phyloP scores from a whole-genome alignment of 64 coral and sea anemone genomes.

The Pachyseris speciosa region DNA sequence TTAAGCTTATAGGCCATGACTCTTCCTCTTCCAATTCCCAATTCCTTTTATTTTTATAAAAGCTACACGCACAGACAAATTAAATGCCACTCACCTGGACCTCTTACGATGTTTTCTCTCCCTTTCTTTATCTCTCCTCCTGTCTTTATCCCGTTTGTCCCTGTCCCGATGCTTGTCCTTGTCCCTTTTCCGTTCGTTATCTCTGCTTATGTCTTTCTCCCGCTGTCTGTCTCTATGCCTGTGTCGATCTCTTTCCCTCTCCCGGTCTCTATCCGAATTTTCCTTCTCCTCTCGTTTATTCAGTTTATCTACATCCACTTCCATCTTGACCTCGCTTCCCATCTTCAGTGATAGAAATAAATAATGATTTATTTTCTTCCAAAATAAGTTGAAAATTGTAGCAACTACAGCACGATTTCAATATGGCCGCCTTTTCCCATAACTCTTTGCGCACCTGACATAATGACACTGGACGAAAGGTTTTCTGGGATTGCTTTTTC shows the following conservation, averaged over 20 bases:
- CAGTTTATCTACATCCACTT: slow-evolving; percentile 16
- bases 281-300: slow-evolving; percentile 41
- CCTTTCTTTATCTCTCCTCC: slow-evolving; percentile 69
- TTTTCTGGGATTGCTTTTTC: slow-evolving; percentile 39
- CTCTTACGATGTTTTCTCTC: slow-evolving; percentile 90
- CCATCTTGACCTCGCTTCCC: slow-evolving; percentile 45
- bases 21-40: too few relatives aligned
- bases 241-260: slow-evolving; percentile 40
- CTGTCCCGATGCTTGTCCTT: slow-evolving; percentile 86
- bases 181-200: slow-evolving; percentile 69
- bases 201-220: slow-evolving; percentile 74
- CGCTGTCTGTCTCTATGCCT: slow-evolving; percentile 61
- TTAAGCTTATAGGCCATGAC: too few relatives aligned
- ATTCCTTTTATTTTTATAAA: too few relatives aligned
- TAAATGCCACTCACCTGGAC: slow-evolving; percentile 52
- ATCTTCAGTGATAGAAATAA: background rate
- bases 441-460: background rate
- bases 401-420: background rate
- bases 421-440: slow-evolving; percentile 26
- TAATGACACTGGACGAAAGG: slow-evolving; percentile 12
- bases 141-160: slow-evolving; percentile 75
- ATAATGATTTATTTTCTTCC: background rate
- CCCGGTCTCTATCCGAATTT: slow-evolving; percentile 39
- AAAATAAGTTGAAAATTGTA: background rate
- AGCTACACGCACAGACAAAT: too few relatives aligned